These are phyloP conservation scores for Strigamia maritima DNA, from an alignment of 2,888 invertebrate genomes.

Conservation along the genomic window DNA sequence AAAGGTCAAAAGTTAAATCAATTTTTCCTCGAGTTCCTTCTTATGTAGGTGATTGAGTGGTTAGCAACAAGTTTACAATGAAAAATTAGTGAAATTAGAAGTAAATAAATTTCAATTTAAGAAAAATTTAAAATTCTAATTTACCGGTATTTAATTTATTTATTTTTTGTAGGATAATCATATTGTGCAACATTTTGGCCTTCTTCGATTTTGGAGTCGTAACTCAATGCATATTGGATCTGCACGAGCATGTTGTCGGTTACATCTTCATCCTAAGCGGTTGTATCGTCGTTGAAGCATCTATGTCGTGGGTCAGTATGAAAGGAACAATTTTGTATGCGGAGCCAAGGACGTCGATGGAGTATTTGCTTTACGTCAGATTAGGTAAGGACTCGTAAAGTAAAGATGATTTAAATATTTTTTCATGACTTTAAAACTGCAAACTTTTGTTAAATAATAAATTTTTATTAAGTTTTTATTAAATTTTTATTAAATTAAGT, in stretches of 20 bases:
- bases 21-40: no score
- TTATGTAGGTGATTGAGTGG: not conserved
- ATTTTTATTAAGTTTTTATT: no score
- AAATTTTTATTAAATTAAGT: no score
- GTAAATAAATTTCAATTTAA: no score
- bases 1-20: no score
- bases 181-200: constrained; percentile 60
- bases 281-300: constrained; percentile 62
- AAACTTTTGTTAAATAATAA: no score
- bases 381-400: constrained; percentile 65
- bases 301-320: constrained; percentile 70
- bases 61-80: not conserved
- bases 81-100: no score
- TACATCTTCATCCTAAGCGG: constrained; percentile 61
- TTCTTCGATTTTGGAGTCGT: constrained; percentile 60
- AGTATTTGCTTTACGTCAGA: constrained; percentile 73
- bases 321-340: constrained; percentile 75
- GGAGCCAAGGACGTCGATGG: constrained; percentile 69
- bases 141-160: no score
- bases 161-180: constrained; percentile 60
- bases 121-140: no score
- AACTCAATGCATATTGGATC: constrained; percentile 51
- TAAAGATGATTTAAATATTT: no score
- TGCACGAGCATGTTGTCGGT: constrained; percentile 60
- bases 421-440: no score